Evolutionary conservation across 1,140 invertebrate species (phyloP).

Genomic region (Hestina assimilis): DNA sequence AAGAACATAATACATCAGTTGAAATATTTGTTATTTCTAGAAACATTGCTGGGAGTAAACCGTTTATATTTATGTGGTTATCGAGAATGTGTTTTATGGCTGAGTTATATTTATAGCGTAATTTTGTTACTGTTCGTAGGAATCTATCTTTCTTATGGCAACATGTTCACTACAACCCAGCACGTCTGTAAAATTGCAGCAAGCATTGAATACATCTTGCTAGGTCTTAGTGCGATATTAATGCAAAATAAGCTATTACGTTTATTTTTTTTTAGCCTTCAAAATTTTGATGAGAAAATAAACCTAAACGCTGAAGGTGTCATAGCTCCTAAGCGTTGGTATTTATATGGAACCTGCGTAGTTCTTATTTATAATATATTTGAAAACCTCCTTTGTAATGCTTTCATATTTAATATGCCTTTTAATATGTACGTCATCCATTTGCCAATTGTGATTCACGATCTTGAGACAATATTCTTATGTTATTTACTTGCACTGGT

Average conservation of each 20-base stretch:
- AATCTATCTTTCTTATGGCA: not conserved
- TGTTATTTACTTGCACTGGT: conserved; percentile 9
- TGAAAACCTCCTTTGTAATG: not conserved
- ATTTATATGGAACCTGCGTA: not conserved
- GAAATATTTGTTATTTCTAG: not conserved
- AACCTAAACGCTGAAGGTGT: conserved; percentile 29
- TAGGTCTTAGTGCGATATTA: conserved; percentile 24
- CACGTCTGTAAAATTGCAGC: conserved; percentile 24
- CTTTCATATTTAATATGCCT: not conserved
- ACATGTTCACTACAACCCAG: conserved; percentile 9
- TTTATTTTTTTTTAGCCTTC: conserved; percentile 28
- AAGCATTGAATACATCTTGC: conserved; percentile 29
- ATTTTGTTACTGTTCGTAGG: not conserved
- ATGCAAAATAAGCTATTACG: conserved; percentile 23
- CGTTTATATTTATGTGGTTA: conserved; percentile 8
- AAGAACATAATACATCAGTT: too few species aligned
- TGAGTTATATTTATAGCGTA: conserved; percentile 5
- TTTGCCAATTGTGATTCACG: conserved; percentile 6
- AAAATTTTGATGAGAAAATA: conserved; percentile 31
- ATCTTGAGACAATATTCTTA: conserved; percentile 18
- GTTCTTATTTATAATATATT: not conserved
- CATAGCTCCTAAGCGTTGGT: not conserved
- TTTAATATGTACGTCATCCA: not conserved
- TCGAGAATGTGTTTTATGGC: not conserved
- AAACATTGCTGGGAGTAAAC: conserved; percentile 10